Percentiles rank a stretch among this genome's conserved stretches.
These are phyloP conservation scores for Hypomecis punctinalis DNA, from an alignment of 2,888 invertebrate genomes.

Conservation along the genomic window DNA sequence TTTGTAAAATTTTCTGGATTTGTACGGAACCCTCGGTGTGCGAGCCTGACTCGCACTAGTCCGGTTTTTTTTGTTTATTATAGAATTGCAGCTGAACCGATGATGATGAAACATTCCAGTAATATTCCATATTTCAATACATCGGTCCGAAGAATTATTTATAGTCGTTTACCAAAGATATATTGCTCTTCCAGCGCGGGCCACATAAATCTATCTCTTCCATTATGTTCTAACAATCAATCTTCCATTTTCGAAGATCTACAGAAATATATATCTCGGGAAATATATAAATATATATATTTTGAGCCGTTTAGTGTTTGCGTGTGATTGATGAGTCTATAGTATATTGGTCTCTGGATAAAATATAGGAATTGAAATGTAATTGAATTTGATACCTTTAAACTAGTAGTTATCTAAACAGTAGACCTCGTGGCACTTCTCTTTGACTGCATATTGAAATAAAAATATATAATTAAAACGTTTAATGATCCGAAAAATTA, in stretches of 20 bases:
- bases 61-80: no score
- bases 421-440: no score
- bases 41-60: no score
- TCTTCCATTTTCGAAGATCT: slow-evolving; percentile 31
- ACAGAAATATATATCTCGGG: slow-evolving; percentile 17
- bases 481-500: no score
- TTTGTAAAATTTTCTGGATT: no score
- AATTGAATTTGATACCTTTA: no score
- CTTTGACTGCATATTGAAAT: no score
- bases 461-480: no score
- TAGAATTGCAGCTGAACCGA: no score
- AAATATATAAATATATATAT: slow-evolving; percentile 21
- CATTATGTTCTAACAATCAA: slow-evolving; percentile 30
- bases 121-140: slow-evolving; percentile 24
- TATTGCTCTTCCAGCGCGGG: slow-evolving; percentile 15
- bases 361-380: no score
- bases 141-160: slow-evolving; percentile 27
- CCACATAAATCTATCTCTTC: slow-evolving; percentile 27
- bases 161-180: slow-evolving; percentile 33
- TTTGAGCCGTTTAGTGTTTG: slow-evolving; percentile 25
- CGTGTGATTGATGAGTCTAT: slow-evolving; percentile 31
- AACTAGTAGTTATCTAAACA: no score
- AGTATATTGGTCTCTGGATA: not conserved
- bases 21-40: no score
- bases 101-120: not conserved